Evolutionary conservation across 1,140 invertebrate species (phyloP), one percentile per base, ranked within the genome.

Genomic region (Zaprionus nigranus): DNA sequence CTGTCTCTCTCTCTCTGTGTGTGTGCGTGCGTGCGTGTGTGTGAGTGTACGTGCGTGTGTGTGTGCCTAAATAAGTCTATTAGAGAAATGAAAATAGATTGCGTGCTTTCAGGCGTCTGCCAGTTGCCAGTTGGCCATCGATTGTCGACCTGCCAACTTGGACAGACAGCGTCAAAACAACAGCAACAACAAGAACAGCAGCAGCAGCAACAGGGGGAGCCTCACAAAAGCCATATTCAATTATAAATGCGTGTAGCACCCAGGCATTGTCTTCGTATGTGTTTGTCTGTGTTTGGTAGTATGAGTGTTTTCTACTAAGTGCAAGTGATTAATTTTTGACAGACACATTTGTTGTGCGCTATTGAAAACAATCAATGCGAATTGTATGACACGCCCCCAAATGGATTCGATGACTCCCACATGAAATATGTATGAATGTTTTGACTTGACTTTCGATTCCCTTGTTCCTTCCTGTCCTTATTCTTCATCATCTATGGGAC

Each of bases 11-110:
- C 1, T 24, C 51, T 51, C 22, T 59, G 26, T 36, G 15, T 54
- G 11, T 58, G 24, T 13, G 5, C 57, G 5, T 61, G 36, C 34
- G 17, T 24, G 30, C 15, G 11, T 61, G 22, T 60, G 30, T 70
- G 40, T 34, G 6, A 15, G 56, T 53, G 38, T 63, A 30, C 30
- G 24, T 59, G 30, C 36, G 15, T 36, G 51, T 57, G 26, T 76
- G 46, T 54, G 70, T 67, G 76, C 61, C 85, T 90, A 86, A 86
- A 90, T 90, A 90, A 90, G 86, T 90, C 85, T 90, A 90, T 90
- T 90, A 90, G 82, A 90, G 79, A 80, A 90, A 90, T 90, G 85
- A 90, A 90, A 90, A 90, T 86, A 90, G 85, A 90, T 90, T 90
- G 86, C 86, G 86, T 90, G 85, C 86, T 90, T 86, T 81, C 81